phyloP scores from a whole-genome alignment of 2,797 vertebrate genomes.

The Scolopax rusticola region DNA sequence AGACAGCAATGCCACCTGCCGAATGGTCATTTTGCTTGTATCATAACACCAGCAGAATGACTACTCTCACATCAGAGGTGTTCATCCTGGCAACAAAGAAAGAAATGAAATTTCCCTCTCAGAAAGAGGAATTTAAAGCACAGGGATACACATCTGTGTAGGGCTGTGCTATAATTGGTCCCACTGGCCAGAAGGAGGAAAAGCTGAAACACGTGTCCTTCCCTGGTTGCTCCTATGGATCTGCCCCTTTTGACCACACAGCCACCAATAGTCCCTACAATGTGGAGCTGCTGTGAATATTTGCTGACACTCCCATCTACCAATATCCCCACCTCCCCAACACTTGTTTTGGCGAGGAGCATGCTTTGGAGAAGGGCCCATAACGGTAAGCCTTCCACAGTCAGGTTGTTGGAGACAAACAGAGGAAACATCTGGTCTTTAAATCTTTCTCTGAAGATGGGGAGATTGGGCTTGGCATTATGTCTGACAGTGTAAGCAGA shows the following conservation, averaged over 20 bases:
- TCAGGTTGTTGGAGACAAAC: neutral
- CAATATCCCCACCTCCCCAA: neutral
- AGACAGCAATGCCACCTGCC: neutral
- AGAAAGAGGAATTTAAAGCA: neutral
- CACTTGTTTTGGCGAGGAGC: neutral
- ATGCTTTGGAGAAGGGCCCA: neutral
- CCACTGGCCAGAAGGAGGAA: neutral
- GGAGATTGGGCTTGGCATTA: neutral
- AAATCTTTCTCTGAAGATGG: neutral
- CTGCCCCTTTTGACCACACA: neutral
- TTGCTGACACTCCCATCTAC: neutral
- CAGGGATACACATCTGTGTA: neutral
- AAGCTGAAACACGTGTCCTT: neutral
- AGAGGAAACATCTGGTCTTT: neutral
- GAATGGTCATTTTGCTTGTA: neutral
- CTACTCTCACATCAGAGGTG: neutral
- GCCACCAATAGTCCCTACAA: neutral
- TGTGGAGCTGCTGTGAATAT: neutral
- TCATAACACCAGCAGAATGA: neutral
- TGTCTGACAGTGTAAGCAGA: neutral
- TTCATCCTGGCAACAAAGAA: neutral
- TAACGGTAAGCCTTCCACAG: neutral
- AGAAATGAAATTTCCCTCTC: neutral
- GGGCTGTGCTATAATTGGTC: neutral
- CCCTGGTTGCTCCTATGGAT: neutral